phyloP scores from a whole-genome alignment of 2,888 invertebrate species.

The Lithodes maja region DNA sequence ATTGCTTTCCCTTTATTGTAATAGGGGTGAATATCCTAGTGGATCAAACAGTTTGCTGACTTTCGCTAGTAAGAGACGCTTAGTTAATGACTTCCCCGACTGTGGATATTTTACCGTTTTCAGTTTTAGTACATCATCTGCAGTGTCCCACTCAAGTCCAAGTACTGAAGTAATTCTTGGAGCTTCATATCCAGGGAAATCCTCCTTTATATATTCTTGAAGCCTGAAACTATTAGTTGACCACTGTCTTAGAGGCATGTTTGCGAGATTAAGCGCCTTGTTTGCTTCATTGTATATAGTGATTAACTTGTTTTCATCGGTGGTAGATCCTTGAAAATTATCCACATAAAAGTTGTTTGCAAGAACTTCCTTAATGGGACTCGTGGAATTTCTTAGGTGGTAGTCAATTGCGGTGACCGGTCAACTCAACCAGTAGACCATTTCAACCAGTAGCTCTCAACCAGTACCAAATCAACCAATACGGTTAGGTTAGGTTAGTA shows the following conservation, averaged over 20 bases:
- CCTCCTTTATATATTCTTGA: not conserved
- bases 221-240: not conserved
- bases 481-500: too few species aligned
- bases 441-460: too few species aligned
- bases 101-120: slow-evolving; percentile 18
- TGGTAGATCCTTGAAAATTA: slow-evolving; percentile 3
- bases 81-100: not conserved
- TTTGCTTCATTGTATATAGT: slow-evolving; percentile 27
- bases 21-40: not conserved
- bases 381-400: not conserved
- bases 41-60: not conserved
- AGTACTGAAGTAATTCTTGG: slow-evolving; percentile 13
- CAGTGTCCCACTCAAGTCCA: slow-evolving; percentile 7
- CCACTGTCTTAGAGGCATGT: slow-evolving; percentile 10
- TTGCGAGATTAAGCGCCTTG: not conserved
- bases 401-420: too few species aligned
- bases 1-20: not conserved
- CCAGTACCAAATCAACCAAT: too few species aligned
- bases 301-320: not conserved
- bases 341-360: slow-evolving; percentile 15
- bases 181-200: not conserved
- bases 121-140: not conserved
- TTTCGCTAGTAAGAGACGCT: not conserved
- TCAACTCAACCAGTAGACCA: too few species aligned
- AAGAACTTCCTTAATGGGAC: not conserved